Evolutionary conservation across 2,888 invertebrate species (phyloP).

Genomic region (Venustoraphidia nigricollis): DNA sequence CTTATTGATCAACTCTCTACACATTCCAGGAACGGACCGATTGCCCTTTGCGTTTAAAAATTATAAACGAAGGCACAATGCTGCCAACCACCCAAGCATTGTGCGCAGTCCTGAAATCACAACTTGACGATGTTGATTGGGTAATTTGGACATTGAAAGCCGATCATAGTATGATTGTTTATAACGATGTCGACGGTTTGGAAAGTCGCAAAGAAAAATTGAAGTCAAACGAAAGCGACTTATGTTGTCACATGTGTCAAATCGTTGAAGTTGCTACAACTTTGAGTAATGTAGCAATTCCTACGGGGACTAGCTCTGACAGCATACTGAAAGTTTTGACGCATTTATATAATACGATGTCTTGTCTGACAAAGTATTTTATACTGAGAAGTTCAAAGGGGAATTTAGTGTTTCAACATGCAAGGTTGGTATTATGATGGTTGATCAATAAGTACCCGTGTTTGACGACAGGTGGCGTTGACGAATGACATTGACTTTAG

Average conservation of each 20-base stretch:
- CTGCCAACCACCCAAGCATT: constrained; percentile 23
- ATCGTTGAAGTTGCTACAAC: constrained; percentile 34
- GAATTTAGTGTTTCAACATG: constrained; percentile 32
- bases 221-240: constrained; percentile 34
- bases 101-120: constrained; percentile 24
- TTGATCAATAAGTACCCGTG: no score
- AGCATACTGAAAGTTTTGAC: constrained; percentile 37
- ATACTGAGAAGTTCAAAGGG: constrained; percentile 28
- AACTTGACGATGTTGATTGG: constrained; percentile 28
- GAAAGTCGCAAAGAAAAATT: constrained; percentile 27
- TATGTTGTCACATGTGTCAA: constrained; percentile 40
- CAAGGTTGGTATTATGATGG: constrained; percentile 23
- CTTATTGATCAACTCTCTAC: no score
- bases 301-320: constrained; percentile 36
- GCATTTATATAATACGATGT: constrained; percentile 35
- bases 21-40: constrained; percentile 18
- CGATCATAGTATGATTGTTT: constrained; percentile 22
- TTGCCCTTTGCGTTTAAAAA: constrained; percentile 19
- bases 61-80: constrained; percentile 24
- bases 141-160: constrained; percentile 24
- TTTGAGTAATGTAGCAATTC: constrained; percentile 33
- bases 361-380: constrained; percentile 43
- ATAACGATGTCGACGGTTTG: constrained; percentile 18
- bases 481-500: no score
- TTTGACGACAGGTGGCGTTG: no score